A percentile compares a stretch with the other conserved stretches of the same genome.
phyloP scores from a whole-genome alignment of 2,797 vertebrate genomes.

The Brotula barbata region DNA sequence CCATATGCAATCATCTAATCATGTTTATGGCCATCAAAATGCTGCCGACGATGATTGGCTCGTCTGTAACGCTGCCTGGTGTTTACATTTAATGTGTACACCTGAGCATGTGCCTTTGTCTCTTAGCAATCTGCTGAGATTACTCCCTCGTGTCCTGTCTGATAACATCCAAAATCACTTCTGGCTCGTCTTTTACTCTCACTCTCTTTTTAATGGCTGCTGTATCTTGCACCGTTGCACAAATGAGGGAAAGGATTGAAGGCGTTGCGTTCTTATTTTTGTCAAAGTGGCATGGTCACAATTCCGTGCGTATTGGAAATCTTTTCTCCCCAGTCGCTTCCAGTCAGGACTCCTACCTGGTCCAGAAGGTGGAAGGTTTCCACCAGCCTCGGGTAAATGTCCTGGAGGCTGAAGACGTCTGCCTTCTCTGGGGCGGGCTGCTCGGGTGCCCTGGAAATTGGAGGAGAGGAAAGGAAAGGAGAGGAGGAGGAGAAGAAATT shows the following conservation, averaged over 20 bases:
- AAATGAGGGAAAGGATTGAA: slow-evolving; percentile 22
- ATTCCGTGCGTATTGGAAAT: neutral
- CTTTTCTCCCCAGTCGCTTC: neutral
- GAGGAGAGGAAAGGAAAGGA: neutral
- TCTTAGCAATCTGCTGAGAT: slow-evolving; percentile 58
- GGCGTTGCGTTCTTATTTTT: neutral
- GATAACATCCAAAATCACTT: slow-evolving; percentile 39
- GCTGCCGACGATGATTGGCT: slow-evolving; percentile 63
- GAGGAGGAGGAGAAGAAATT: neutral
- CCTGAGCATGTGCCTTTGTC: slow-evolving; percentile 66
- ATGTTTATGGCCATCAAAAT: slow-evolving; percentile 69
- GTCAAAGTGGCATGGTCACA: neutral
- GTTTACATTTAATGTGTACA: slow-evolving; percentile 60
- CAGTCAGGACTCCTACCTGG: slow-evolving; percentile 52
- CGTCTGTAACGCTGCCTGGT: slow-evolving; percentile 64
- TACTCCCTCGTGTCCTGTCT: slow-evolving; percentile 59
- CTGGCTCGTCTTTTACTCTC: slow-evolving; percentile 19
- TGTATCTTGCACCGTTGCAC: neutral
- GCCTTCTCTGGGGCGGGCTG: slow-evolving; percentile 22
- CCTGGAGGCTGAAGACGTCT: slow-evolving; percentile 59
- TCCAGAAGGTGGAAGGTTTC: slow-evolving; percentile 62
- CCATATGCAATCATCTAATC: slow-evolving; percentile 76
- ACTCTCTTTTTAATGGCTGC: slow-evolving; percentile 6
- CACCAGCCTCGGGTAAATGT: slow-evolving; percentile 62
- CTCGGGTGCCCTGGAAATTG: slow-evolving; percentile 18